A percentile compares a stretch with the other conserved stretches of the same genome.
Conservation (phyloP, 2,113 vertebrate genomes). For the Irena cyanogastra region DNA sequence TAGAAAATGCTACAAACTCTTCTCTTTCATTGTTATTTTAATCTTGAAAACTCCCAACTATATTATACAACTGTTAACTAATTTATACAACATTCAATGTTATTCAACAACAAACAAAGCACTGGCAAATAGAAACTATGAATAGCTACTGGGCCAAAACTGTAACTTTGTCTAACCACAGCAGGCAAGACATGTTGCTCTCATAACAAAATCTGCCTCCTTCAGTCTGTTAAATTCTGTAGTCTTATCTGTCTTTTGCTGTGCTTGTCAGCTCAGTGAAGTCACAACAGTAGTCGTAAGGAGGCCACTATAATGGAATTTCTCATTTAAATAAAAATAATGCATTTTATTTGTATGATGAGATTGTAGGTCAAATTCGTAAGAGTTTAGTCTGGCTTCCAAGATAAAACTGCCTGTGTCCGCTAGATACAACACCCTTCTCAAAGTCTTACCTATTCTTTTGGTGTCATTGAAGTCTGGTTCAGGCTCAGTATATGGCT, state of each 20-base stretch:
- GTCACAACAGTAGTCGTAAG: not conserved
- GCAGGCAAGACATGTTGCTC: not conserved
- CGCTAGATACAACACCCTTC: not conserved
- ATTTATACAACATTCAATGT: not conserved
- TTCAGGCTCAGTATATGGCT: conserved; percentile 91
- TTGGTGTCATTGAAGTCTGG: conserved; percentile 88
- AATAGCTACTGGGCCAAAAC: not conserved
- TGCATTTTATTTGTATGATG: not conserved
- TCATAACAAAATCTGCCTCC: not conserved
- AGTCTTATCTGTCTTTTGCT: not conserved
- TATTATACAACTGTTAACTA: not conserved
- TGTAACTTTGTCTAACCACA: not conserved
- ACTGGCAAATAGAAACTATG: not conserved
- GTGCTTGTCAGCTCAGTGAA: not conserved
- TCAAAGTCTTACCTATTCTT: conserved; percentile 82
- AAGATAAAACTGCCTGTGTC: not conserved
- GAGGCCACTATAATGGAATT: not conserved
- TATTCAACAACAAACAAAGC: not conserved
- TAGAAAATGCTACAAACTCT: not conserved
- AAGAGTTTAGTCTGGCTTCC: not conserved
- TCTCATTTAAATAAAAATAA: not conserved
- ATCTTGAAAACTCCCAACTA: not conserved
- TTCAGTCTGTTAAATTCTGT: not conserved
- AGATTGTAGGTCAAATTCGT: not conserved
- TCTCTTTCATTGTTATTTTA: not conserved